Evolutionary conservation across 2,113 vertebrate genomes (phyloP), one percentile per base, ranked within the genome.

Genomic region (Larimichthys polyactis): DNA sequence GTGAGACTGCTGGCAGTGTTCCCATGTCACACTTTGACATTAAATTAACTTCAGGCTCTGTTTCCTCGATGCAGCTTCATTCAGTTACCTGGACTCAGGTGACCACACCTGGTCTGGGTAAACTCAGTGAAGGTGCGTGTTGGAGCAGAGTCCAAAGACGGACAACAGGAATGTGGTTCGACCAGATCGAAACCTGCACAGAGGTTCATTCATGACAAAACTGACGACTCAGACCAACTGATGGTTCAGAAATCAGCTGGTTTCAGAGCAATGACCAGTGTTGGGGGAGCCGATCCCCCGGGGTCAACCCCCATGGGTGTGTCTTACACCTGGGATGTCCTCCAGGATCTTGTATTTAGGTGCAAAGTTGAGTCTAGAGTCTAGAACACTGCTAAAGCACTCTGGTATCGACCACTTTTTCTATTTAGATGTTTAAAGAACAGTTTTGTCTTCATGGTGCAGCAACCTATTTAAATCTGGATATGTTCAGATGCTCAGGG

Each of bases 101-200:
- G 63, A 14, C 8, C 70, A 14, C 71, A 68, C 57, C 62, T 78
- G 71, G 67, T 58, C 58, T n/a, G 49, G 58, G 22, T 8, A 64
- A 8, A 49, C 54, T 65, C 15, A 3, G 72, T 29, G 2, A 52
- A 12, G 71, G 62, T 49, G 29, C 24, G 3, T 17, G 15, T 7
- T 17, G 69, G 48, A 60, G 36, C n/a, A 27, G 46, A 54, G 46
- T 59, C 49, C 58, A 65, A 68, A 66, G 17, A 64, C 43, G 64
- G 79, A 14, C 19, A 71, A 81, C 63, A 67, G 86, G 84, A 88
- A 80, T 84, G 81, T 82, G 59, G 63, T 58, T 63, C 0, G 36
- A 72, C 71, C 24, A 9, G 59, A 48, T 14, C 52, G 29, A 3
- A 27, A 51, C 20, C 12, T 0, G 32, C 24, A 20, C 6, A 52